Base-by-base conservation (phyloP, 2,113 vertebrate species). In the Scopus umbretta region DNA sequence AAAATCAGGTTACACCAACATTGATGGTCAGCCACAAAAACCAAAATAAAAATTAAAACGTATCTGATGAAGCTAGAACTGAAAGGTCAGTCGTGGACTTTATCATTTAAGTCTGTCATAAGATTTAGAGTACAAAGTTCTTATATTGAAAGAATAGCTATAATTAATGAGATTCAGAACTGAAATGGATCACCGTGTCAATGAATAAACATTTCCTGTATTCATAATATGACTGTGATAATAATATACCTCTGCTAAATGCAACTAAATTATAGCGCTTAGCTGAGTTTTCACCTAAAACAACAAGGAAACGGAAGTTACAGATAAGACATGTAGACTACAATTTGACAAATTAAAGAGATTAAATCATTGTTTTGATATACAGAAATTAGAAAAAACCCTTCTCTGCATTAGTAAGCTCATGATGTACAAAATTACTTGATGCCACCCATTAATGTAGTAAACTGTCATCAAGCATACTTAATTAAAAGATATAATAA, bases 401-500 rank as follows among this genome's bases (percentile, higher is more conserved):
- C 26, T 81, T 66, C n/a, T 62, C 36, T 71, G 58, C 42, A 85
- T 85, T 76, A 80, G 16, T 42, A 81, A 85, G 5, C 80, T 82
- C 6, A 68, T 72, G 5, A 7, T 14, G 8, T 80, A 83, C 15
- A 68, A 96, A 90, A 72, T 49, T 56, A 79, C 16, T 95, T 40
- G 59, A 78, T 84, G 30, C 3, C 42, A 61, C 36, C 65, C 38
- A 16, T 86, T 76, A 90, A 82, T 26, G 43, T 13, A 70, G n/a
- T 82, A 83, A 95, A 86, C 56, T 90, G 43, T 86, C 75, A 90
- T 71, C 47, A 92, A 56, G n/a, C 71, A 55, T 43, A 83, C 50
- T 88, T 93, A 90, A 96, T 92, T 95, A 92, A 95, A 94, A 94
- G 53, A 83, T 67, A 20, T n/a, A 94, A 86, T 32, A 94, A 83